A percentile compares a stretch with the other conserved stretches of the same genome.
Conservation (phyloP, 2,888 invertebrate genomes). For the Drosophila diplacantha region DNA sequence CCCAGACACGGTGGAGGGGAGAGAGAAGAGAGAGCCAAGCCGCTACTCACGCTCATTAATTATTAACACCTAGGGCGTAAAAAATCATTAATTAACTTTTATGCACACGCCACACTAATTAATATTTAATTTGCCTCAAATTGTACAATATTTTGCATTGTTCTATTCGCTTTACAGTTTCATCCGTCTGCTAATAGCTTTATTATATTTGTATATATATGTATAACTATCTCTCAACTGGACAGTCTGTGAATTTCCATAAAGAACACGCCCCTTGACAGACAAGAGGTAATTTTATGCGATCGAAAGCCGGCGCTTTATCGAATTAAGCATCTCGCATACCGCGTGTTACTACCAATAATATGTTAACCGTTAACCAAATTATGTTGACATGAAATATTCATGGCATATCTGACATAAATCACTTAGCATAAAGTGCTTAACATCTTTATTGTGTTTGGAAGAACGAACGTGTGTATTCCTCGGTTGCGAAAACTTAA, state of each 20-base stretch:
- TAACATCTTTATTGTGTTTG: conserved; percentile 35
- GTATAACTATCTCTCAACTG: conserved; percentile 2
- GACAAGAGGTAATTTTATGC: conserved; percentile 29
- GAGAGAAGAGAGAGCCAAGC: conserved; percentile 14
- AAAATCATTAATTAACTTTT: conserved; percentile 59
- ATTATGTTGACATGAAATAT: conserved; percentile 37
- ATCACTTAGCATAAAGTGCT: conserved; percentile 35
- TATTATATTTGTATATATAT: conserved; percentile 2
- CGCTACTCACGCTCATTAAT: conserved; percentile 42
- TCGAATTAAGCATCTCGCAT: conserved; percentile 21
- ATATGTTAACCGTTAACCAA: conserved; percentile 38
- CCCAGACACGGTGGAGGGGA: conserved; percentile 15
- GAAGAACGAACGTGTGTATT: conserved; percentile 11
- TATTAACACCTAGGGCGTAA: conserved; percentile 65
- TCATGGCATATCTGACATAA: conserved; percentile 30
- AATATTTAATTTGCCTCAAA: conserved; percentile 61
- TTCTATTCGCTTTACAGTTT: conserved; percentile 39
- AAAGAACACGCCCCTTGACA: conserved; percentile 23
- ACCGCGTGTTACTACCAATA: conserved; percentile 11
- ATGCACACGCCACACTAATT: conserved; percentile 63
- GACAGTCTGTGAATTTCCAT: conserved; percentile 18
- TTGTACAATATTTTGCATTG: conserved; percentile 47
- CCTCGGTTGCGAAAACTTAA: conserved; percentile 20
- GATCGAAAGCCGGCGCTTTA: conserved; percentile 23
- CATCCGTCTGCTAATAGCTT: conserved; percentile 18